phyloP scores from a whole-genome alignment of 2,797 vertebrate genomes.

The Poeciliopsis infans region DNA sequence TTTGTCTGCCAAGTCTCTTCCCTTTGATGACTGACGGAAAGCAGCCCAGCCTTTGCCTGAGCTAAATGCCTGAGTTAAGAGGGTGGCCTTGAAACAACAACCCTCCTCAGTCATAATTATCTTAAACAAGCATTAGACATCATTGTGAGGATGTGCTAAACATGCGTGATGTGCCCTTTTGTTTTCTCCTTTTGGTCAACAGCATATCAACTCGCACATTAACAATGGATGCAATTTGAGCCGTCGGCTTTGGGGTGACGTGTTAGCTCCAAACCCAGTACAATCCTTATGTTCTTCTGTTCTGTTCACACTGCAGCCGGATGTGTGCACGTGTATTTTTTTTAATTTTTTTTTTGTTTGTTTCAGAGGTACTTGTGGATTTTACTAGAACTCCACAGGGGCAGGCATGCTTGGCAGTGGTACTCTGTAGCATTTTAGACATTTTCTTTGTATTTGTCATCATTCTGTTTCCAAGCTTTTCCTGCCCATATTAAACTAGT shows the following conservation, averaged over 20 bases:
- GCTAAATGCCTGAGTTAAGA: constrained; percentile 61
- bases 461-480: constrained; percentile 54
- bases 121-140: constrained; percentile 70
- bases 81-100: constrained; percentile 76
- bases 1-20: constrained; percentile 61
- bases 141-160: constrained; percentile 66
- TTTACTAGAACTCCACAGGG: constrained; percentile 24
- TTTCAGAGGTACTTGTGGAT: constrained; percentile 39
- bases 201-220: constrained; percentile 51
- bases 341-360: not conserved
- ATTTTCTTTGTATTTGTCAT: constrained; percentile 76
- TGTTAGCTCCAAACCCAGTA: constrained; percentile 38
- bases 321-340: not conserved
- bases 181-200: constrained; percentile 42
- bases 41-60: constrained; percentile 59
- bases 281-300: constrained; percentile 33
- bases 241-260: constrained; percentile 38
- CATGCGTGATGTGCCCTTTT: constrained; percentile 54
- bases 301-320: constrained; percentile 32
- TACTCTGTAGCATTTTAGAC: constrained; percentile 66
- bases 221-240: constrained; percentile 67
- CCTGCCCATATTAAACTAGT: constrained; percentile 68
- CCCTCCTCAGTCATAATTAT: constrained; percentile 57
- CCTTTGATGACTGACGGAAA: constrained; percentile 74
- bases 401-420: constrained; percentile 54